Evolutionary conservation across 2,888 invertebrate species (phyloP), one percentile per base, ranked within the genome.

Genomic region (Barypeithes pellucidus): DNA sequence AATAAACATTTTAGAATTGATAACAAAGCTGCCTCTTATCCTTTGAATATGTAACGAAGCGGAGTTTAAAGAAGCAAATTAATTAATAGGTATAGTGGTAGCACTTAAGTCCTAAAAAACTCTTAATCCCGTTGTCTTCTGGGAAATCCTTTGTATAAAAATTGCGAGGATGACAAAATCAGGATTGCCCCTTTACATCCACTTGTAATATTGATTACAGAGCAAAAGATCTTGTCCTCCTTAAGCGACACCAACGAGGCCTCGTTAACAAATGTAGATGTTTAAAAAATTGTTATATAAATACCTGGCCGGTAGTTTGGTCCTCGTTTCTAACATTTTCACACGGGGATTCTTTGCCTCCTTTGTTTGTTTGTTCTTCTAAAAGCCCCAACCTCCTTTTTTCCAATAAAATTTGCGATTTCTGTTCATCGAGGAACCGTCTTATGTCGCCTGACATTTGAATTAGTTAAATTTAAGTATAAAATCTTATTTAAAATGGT

Each of bases 381-480:
- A 73, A 33, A 39, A 79, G 43, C 45, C 80, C 80, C 66, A 83
- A 78, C 73, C 81, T 79, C 67, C 76, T 77, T 65, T 79, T 81
- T 29, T 83, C 83, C 62, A 79, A 76, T 8, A 72, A 43, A 69
- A 84, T 79, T 45, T 79, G 71, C 14, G 66, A 36, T 63, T 76
- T 81, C 67, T 82, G 81, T 50, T 77, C 68, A 72, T 81, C 77
- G 20, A 82, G 73, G 73, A 83, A 80, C 65, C 79, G 71, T 52
- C 62, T 57, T 68, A 82, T 75, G 65, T 82, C 78, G 11, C 76
- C 78, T 7, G 81, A 78, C 81, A 82, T 81, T 41, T 33, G 9
- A 8, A 24, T 11, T 41, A 12, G 16, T 57, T 52, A 9, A 50
- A 33, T 33, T 7, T 9, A 16, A 45, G 4, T 18, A 45, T 29